These are phyloP conservation scores for Pygoscelis antarcticus DNA, from an alignment of 2,113 vertebrate genomes.

Conservation along the genomic window DNA sequence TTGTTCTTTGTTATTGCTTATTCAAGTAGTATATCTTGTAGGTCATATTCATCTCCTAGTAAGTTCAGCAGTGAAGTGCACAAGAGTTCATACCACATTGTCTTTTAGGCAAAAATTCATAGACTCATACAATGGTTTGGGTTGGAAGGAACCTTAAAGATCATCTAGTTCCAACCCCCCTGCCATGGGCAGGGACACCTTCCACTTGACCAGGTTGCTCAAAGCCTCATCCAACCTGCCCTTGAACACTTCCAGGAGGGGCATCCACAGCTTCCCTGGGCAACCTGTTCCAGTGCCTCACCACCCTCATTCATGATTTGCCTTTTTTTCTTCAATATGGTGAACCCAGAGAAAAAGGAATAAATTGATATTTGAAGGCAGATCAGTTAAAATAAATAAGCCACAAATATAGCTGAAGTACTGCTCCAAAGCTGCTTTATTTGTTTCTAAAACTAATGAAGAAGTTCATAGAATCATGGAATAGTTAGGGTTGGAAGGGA, in stretches of 20 bases:
- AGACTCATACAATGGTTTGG: too few relatives aligned
- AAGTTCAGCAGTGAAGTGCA: not conserved
- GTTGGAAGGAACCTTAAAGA: too few relatives aligned
- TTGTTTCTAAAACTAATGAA: not conserved
- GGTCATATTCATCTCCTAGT: not conserved
- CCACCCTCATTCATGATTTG: not conserved
- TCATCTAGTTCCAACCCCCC: too few relatives aligned
- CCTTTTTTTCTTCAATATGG: not conserved
- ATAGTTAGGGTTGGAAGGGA: not conserved
- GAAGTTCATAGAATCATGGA: not conserved
- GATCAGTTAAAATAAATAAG: not conserved
- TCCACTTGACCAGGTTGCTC: too few relatives aligned
- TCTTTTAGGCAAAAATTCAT: not conserved
- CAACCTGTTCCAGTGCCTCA: too few relatives aligned
- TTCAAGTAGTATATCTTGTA: not conserved
- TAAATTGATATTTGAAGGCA: not conserved
- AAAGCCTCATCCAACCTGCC: too few relatives aligned
- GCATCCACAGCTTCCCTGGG: too few relatives aligned
- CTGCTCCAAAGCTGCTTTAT: not conserved
- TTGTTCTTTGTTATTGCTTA: not conserved
- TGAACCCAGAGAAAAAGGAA: not conserved
- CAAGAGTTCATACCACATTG: not conserved
- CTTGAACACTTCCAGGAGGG: too few relatives aligned
- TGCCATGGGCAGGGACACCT: too few relatives aligned
- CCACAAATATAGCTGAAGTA: not conserved